These are phyloP conservation scores for Sternarchorhynchus goeldii DNA, from an alignment of 2,797 vertebrate species.

Conservation along the genomic window DNA sequence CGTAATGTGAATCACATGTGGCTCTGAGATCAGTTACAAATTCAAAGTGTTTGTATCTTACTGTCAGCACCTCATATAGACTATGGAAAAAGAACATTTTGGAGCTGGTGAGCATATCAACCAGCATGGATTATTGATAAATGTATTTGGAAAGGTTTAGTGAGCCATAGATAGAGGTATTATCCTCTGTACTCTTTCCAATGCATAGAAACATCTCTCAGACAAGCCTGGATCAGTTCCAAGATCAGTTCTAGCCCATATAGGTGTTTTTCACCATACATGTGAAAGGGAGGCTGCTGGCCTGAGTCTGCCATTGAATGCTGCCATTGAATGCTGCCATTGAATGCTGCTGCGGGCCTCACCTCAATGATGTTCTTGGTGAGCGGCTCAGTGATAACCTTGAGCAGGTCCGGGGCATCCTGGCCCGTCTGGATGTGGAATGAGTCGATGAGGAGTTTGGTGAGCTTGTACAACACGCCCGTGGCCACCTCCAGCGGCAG, in stretches of 20 bases:
- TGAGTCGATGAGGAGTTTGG: constrained; percentile 77
- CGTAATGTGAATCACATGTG: not conserved
- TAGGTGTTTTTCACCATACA: too few relatives aligned
- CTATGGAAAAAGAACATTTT: not conserved
- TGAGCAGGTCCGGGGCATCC: constrained; percentile 88
- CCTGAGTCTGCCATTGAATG: too few relatives aligned
- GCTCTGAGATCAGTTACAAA: constrained; percentile 17
- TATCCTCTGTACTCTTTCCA: too few relatives aligned
- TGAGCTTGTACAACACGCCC: constrained; percentile 84
- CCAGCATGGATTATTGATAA: not conserved
- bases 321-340: not conserved
- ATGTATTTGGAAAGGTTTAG: not conserved
- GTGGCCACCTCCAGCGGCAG: constrained; percentile 87
- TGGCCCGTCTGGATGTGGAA: constrained; percentile 89
- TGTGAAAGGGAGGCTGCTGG: too few relatives aligned
- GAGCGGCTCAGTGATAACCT: constrained; percentile 94
- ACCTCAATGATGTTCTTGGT: constrained; percentile 93
- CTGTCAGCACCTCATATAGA: not conserved
- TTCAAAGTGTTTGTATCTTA: not conserved
- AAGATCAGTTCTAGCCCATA: too few relatives aligned
- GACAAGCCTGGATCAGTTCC: too few relatives aligned
- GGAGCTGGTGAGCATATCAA: not conserved
- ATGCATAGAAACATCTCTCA: not conserved
- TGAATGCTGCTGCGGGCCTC: constrained; percentile 16
- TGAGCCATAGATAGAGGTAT: not conserved